Percentiles rank a stretch among this genome's conserved stretches.
Evolutionary conservation across 2,797 vertebrate genomes (phyloP).

Genomic region (Distichodus sexfasciatus): DNA sequence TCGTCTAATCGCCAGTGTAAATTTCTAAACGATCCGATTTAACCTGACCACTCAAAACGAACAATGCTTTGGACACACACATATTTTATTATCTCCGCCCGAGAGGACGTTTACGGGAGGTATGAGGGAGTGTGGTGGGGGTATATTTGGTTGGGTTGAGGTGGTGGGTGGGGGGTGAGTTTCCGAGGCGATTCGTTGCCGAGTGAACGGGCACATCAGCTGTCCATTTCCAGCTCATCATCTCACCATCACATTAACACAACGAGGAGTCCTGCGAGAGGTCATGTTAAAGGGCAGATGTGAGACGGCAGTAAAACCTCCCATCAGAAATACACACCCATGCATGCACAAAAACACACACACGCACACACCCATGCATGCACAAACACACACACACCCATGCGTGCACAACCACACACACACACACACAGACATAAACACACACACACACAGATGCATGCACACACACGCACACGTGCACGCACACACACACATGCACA

Average conservation of each 20-base stretch:
- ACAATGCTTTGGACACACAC: conserved; percentile 40
- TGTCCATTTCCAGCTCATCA: conserved; percentile 75
- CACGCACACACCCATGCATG: conserved; percentile 38
- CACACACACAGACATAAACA: no score
- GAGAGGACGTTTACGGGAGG: conserved; percentile 72
- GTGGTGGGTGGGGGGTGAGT: conserved; percentile 61
- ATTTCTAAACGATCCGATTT: conserved; percentile 59
- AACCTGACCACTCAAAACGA: conserved; percentile 44
- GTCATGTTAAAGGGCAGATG: no score
- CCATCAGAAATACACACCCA: no score
- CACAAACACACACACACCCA: no score
- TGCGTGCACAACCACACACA: no score
- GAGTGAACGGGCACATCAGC: conserved; percentile 75
- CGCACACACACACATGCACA: background rate
- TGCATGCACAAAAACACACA: conserved; percentile 62
- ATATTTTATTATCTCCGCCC: conserved; percentile 70
- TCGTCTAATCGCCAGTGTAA: conserved; percentile 66
- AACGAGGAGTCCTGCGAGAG: conserved; percentile 58
- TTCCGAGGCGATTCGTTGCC: conserved; percentile 73
- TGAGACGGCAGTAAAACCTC: no score
- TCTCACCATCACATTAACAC: conserved; percentile 71
- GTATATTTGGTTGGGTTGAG: no score
- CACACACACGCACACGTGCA: background rate
- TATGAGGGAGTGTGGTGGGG: conserved; percentile 31
- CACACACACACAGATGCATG: no score